A percentile compares a stretch with the other conserved stretches of the same genome.
phyloP scores from a whole-genome alignment of 92 coral and sea anemone genomes.

The Virgularia gustaviana region DNA sequence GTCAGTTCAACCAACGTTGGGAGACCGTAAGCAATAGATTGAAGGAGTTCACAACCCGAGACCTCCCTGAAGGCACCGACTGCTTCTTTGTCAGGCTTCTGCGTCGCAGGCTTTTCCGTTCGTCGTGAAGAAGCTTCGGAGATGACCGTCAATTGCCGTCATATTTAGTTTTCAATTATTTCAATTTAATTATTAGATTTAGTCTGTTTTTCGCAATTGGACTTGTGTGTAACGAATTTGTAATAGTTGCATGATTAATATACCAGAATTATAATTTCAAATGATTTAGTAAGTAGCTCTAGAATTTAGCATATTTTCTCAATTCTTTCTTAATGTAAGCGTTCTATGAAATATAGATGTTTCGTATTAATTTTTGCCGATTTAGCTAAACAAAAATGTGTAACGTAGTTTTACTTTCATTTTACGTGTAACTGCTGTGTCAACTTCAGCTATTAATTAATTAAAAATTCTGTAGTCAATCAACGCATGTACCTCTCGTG shows the following conservation, averaged over 20 bases:
- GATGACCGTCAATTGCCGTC: neutral
- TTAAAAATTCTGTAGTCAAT: too few species aligned
- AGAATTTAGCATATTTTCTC: neutral
- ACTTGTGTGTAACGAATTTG: neutral
- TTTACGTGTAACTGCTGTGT: too few species aligned
- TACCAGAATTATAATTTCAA: too few species aligned
- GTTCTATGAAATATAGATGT: neutral
- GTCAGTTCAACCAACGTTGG: slow-evolving; percentile 67
- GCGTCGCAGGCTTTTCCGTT: slow-evolving; percentile 49
- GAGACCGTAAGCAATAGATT: slow-evolving; percentile 59
- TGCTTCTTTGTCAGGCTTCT: slow-evolving; percentile 67
- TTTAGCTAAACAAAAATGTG: too few species aligned
- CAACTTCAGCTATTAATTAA: too few species aligned
- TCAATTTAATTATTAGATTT: neutral
- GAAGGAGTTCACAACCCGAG: slow-evolving; percentile 52
- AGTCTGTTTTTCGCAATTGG: neutral
- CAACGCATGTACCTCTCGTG: too few species aligned
- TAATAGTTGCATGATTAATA: too few species aligned
- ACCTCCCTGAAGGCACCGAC: slow-evolving; percentile 57
- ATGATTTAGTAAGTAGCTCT: neutral
- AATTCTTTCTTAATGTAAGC: neutral
- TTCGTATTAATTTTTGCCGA: too few species aligned
- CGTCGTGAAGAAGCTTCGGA: slow-evolving; percentile 14
- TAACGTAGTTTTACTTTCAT: too few species aligned
- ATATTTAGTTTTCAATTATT: neutral